Evolutionary conservation across 2,888 invertebrate species (phyloP), one percentile per base, ranked within the genome.

Genomic region (Tipula confusa): DNA sequence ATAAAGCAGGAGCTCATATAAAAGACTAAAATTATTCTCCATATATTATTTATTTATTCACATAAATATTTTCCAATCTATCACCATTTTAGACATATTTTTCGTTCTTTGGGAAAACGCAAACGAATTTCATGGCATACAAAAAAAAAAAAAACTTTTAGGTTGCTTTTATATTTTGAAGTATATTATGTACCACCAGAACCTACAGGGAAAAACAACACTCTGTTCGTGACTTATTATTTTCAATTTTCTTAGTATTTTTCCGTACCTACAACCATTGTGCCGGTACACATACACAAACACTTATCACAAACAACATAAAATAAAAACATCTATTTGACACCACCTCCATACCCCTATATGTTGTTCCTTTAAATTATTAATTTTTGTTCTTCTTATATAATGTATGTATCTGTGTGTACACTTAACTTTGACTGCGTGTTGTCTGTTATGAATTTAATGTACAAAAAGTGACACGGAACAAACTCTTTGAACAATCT

Each of bases 21-120:
- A 13, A 24, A 43, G 9, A n/a, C n/a, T 24, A 64, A 64, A 64
- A 64, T 64, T 48, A 18, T 48, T 64, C n/a, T n/a, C 64, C 64
- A 24, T n/a, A n/a, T n/a, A n/a, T 64, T 38, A 38, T 38, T 64
- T 24, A 64, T 64, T 24, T 64, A 64, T 64, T 64, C 64, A 24
- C 9, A 64, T 24, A 64, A 64, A 64, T 24, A 64, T 64, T 64
- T 24, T 64, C 64, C 64, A 64, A 64, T 64, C 64, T 64, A 64
- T 64, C 64, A 64, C 64, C 64, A 64, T 64, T 64, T 24, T 64
- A 64, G 64, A 64, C 64, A 64, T 24, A n/a, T n/a, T n/a, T 64
- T 64, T 24, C 24, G 64, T 18, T 64, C 24, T 64, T 64, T 64
- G 24, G 18, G 64, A 24, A n/a, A 64, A 64, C 9, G 64, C 64